Conservation (phyloP, 2,113 vertebrate genomes). For the Leuciscus idus region DNA sequence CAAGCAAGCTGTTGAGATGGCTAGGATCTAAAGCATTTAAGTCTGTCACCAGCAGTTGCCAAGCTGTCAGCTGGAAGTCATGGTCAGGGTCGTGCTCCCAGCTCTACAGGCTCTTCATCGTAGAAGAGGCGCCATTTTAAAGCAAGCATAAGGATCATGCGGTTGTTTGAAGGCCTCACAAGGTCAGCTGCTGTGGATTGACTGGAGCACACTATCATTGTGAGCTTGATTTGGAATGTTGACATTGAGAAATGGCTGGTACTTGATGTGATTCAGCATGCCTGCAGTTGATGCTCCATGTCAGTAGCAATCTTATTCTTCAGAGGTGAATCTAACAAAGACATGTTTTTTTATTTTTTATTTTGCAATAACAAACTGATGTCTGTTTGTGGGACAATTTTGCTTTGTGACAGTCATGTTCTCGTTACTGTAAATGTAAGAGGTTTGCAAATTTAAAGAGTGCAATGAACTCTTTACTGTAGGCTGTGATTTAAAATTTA, state of each 20-base stretch:
- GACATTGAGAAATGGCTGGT: constrained; percentile 8
- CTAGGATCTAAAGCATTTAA: constrained; percentile 26
- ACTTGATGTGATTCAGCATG: constrained; percentile 10
- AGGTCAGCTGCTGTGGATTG: constrained; percentile 65
- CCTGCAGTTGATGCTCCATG: background rate
- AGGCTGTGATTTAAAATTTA: background rate
- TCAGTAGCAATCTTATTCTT: background rate
- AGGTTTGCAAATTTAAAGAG: background rate
- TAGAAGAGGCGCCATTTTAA: constrained; percentile 70
- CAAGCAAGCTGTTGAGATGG: constrained; percentile 5
- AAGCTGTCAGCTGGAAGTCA: constrained; percentile 60
- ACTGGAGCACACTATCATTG: constrained; percentile 55
- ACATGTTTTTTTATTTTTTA: too few relatives aligned
- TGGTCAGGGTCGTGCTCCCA: constrained; percentile 62
- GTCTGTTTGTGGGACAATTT: background rate
- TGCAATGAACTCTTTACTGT: background rate
- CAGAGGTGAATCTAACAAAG: background rate
- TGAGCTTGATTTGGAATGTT: constrained; percentile 50
- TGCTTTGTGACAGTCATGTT: background rate
- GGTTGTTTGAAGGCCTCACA: constrained; percentile 64
- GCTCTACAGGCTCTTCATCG: constrained; percentile 61
- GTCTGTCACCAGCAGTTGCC: constrained; percentile 67
- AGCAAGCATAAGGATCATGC: constrained; percentile 68
- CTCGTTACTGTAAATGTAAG: background rate
- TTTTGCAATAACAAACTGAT: background rate